Evolutionary conservation across 1,140 invertebrate species (phyloP), one percentile per base, ranked within the genome.

Genomic region (Phortica variegata): DNA sequence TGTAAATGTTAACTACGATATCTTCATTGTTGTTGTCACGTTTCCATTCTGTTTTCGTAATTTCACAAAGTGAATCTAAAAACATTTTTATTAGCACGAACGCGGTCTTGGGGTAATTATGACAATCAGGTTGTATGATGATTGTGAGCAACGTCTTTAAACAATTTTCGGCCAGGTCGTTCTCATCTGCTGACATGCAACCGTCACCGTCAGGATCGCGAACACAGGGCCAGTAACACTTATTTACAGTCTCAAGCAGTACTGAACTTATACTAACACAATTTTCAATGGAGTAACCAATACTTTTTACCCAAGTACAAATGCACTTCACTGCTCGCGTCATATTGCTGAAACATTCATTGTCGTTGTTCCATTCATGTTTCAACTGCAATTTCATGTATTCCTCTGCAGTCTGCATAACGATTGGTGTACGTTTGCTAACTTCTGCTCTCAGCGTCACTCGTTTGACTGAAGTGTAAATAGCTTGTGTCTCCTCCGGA

Each of bases 401-500:
- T 5, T 36, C 20, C 43, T 76, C 71, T 12, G 58, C 48, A 1
- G 73, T 76, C 29, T 74, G 58, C 13, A 76, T 41, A 3, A 76
- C 65, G 8, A 76, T 40, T 1, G 58, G 58, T 3, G 70, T 47
- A 6, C 72, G 63, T 43, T 72, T 73, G 3, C 52, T 59, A 9
- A 76, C 52, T 36, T 76, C 71, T 2, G 45, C 56, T 0, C 72
- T 66, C 19, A 76, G 19, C 0, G 58, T 56, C 0, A 58, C 65
- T 1, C 74, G 50, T 46, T 70, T 73, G 1, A 76, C 66, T 2
- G 74, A 75, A 0, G 73, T 72, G 16, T 73, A 69, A 39, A 76
- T 69, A 6, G 62, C 57, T 34, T 62, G 73, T 10, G 65, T 54
- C 79, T 94, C 90, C 80, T 88, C 87, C 13, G 90, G 89, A 62